These are phyloP conservation scores for Phoenicopterus ruber DNA, from an alignment of 2,113 vertebrate genomes.

Conservation along the genomic window DNA sequence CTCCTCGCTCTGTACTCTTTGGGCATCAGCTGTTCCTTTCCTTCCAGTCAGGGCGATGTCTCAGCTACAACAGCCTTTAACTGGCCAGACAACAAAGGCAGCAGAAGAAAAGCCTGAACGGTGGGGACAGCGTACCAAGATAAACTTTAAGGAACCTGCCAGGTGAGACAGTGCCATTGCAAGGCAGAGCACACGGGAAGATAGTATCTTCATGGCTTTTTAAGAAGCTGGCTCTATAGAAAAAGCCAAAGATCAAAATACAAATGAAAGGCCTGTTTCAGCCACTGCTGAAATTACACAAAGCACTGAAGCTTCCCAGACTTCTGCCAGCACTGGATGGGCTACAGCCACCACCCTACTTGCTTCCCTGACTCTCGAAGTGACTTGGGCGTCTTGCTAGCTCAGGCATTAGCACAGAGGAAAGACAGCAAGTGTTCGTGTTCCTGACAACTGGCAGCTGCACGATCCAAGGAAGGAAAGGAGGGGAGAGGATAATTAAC, in stretches of 20 bases:
- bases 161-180: background rate
- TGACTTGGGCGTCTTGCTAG: background rate
- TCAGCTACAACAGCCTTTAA: background rate
- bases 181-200: background rate
- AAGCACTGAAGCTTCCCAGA: background rate
- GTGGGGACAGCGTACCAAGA: background rate
- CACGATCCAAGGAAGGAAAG: background rate
- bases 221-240: background rate
- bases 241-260: background rate
- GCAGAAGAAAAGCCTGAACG: background rate
- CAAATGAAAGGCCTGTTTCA: background rate
- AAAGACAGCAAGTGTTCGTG: background rate
- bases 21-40: background rate
- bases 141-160: background rate
- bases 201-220: background rate
- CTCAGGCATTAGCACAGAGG: background rate
- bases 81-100: background rate
- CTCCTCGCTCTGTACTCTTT: background rate
- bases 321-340: background rate
- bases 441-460: background rate
- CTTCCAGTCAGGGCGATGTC: background rate
- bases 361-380: background rate
- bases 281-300: background rate
- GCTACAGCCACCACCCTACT: background rate
- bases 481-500: background rate